phyloP scores from a whole-genome alignment of 2,888 invertebrate species.

The Venustoraphidia nigricollis region DNA sequence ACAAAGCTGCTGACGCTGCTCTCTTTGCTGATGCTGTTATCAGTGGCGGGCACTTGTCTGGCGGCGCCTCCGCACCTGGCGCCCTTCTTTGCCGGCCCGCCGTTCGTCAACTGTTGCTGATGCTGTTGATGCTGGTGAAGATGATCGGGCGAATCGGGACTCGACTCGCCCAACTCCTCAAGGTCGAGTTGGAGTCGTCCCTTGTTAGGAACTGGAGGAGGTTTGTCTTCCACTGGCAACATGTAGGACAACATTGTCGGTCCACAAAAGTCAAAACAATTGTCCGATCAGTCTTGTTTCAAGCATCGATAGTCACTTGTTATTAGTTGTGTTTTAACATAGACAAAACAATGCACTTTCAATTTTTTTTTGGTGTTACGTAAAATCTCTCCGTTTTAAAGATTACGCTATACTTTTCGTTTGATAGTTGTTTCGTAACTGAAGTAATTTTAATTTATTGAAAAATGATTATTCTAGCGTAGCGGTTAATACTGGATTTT shows the following conservation, averaged over 20 bases:
- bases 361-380: too few relatives aligned
- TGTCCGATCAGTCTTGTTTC: too few relatives aligned
- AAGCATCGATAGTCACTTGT: too few relatives aligned
- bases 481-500: too few relatives aligned
- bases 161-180: constrained; percentile 18
- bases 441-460: too few relatives aligned
- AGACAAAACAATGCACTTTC: too few relatives aligned
- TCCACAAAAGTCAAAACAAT: too few relatives aligned
- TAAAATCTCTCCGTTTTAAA: too few relatives aligned
- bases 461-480: too few relatives aligned
- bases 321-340: too few relatives aligned
- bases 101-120: constrained; percentile 9
- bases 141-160: not conserved
- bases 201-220: constrained; percentile 39
- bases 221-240: constrained; percentile 64
- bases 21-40: constrained; percentile 31
- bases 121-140: constrained; percentile 1
- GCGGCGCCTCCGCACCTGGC: constrained; percentile 5
- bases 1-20: constrained; percentile 57
- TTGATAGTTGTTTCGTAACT: too few relatives aligned
- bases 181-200: constrained; percentile 35
- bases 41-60: constrained; percentile 1
- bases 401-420: too few relatives aligned
- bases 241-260: constrained; percentile 58
- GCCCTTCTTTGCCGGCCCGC: constrained; percentile 14